phyloP scores from a whole-genome alignment of 2,888 invertebrate genomes.

The Phlogophora meticulosa region DNA sequence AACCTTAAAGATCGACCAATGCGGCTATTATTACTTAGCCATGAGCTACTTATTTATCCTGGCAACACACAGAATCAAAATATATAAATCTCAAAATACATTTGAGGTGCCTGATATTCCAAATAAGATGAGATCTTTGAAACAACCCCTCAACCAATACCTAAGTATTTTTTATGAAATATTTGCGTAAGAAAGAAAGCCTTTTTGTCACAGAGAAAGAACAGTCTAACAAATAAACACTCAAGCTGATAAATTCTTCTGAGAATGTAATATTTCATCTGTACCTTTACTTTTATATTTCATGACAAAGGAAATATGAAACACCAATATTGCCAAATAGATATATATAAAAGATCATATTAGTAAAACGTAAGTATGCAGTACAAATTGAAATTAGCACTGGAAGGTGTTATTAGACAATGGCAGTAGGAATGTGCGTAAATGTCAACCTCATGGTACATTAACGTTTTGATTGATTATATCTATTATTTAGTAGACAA shows the following conservation, averaged over 20 bases:
- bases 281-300: not conserved
- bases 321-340: not conserved
- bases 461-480: not conserved
- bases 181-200: conserved; percentile 18
- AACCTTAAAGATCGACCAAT: too few species aligned
- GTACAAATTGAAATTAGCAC: too few species aligned
- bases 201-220: conserved; percentile 28
- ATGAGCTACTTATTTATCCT: too few species aligned
- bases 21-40: too few species aligned
- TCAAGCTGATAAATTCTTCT: conserved; percentile 1
- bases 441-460: not conserved
- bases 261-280: conserved; percentile 14
- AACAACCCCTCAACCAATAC: not conserved
- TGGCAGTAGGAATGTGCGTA: too few species aligned
- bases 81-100: not conserved
- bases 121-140: not conserved
- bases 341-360: too few species aligned
- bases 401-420: too few species aligned
- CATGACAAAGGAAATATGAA: conserved; percentile 5
- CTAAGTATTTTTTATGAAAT: not conserved
- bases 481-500: too few species aligned
- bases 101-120: not conserved
- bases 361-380: too few species aligned
- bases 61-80: not conserved
- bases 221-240: conserved; percentile 11